phyloP scores from a whole-genome alignment of 2,113 vertebrate species.

The Tachycineta bicolor region DNA sequence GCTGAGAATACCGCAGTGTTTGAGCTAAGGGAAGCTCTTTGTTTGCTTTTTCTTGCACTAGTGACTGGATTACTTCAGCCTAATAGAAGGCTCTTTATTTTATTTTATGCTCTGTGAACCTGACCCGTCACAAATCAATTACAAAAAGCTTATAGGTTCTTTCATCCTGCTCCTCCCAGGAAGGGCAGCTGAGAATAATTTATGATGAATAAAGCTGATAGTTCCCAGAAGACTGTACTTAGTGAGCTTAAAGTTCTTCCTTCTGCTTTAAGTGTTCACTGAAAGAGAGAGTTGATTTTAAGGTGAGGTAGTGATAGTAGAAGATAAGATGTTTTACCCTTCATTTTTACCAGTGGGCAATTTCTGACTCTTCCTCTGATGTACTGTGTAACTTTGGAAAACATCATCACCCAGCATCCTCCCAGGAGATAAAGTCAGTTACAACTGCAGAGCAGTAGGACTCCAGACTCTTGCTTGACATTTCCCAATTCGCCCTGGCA shows the following conservation, averaged over 20 bases:
- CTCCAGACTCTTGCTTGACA: not conserved
- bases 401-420: not conserved
- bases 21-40: slow-evolving; percentile 56
- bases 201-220: not conserved
- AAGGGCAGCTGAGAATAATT: slow-evolving; percentile 16
- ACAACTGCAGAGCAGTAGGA: not conserved
- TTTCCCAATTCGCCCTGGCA: not conserved
- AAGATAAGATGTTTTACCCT: not conserved
- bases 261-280: not conserved
- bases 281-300: not conserved
- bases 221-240: not conserved
- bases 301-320: not conserved
- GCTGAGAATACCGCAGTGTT: slow-evolving; percentile 8
- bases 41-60: slow-evolving; percentile 58
- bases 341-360: not conserved
- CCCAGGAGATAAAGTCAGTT: not conserved
- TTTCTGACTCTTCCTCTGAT: not conserved
- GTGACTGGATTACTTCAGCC: slow-evolving; percentile 42
- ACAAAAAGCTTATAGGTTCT: slow-evolving; percentile 24
- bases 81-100: slow-evolving; percentile 68
- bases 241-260: not conserved
- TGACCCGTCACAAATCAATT: slow-evolving; percentile 64
- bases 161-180: not conserved
- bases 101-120: slow-evolving; percentile 55
- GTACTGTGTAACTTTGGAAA: not conserved